phyloP scores from a whole-genome alignment of 2,797 vertebrate genomes.

The Sebastes matsubarae region DNA sequence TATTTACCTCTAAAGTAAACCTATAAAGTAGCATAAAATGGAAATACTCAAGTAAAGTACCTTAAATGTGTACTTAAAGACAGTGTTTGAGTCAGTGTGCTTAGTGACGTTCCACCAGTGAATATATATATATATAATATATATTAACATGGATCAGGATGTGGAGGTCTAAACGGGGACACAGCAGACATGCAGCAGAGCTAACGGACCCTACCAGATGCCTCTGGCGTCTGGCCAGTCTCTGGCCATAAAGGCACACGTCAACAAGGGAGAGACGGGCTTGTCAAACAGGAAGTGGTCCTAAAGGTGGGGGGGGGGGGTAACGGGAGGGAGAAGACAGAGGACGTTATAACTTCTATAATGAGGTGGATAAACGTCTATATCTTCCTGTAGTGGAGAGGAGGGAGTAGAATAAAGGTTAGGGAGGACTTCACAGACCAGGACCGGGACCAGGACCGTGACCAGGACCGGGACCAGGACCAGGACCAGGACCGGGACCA shows the following conservation, averaged over 20 bases:
- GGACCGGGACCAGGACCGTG: background rate
- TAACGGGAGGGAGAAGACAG: background rate
- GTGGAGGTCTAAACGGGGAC: background rate
- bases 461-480: background rate
- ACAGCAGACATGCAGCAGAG: constrained; percentile 49
- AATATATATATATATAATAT: background rate
- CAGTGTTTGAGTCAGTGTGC: too few species aligned
- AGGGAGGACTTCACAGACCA: background rate
- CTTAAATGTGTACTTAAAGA: too few species aligned
- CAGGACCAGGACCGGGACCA: background rate
- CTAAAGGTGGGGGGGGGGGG: constrained; percentile 58
- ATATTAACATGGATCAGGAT: background rate
- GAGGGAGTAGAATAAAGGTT: background rate
- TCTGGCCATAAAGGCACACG: constrained; percentile 92
- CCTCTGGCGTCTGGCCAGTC: constrained; percentile 95
- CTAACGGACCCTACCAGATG: constrained; percentile 87
- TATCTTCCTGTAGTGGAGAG: background rate
- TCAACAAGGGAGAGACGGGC: constrained; percentile 92
- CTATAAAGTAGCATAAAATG: background rate
- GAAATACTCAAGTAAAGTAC: background rate
- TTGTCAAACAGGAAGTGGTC: constrained; percentile 97
- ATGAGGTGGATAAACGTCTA: background rate
- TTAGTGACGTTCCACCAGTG: too few species aligned
- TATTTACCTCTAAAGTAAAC: too few species aligned
- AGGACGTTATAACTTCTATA: background rate